Conservation (phyloP, 2,888 invertebrate genomes). For the Timandra comae region DNA sequence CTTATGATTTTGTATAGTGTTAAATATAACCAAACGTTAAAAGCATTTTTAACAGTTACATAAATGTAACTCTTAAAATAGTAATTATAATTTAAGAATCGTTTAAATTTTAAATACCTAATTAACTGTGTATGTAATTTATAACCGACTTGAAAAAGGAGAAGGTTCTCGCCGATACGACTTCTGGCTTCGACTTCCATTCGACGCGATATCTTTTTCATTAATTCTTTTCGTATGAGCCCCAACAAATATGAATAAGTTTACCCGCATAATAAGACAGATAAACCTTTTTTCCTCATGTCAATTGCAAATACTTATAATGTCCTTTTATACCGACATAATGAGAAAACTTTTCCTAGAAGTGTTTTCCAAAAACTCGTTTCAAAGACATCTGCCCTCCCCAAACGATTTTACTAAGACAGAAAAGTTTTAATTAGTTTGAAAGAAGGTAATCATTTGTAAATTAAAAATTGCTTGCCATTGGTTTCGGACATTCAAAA, state of each 20-base stretch:
- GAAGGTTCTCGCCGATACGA: background rate
- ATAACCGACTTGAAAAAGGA: background rate
- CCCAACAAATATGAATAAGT: background rate
- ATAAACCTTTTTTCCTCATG: background rate
- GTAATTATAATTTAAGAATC: too few relatives aligned
- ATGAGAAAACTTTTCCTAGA: conserved; percentile 18
- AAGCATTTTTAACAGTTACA: too few relatives aligned
- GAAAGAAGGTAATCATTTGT: conserved; percentile 4
- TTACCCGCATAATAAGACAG: background rate
- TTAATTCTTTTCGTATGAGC: background rate
- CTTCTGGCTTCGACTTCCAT: too few relatives aligned
- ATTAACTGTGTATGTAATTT: too few relatives aligned
- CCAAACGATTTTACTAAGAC: conserved; percentile 9
- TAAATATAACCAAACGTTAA: too few relatives aligned
- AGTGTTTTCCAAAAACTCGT: conserved; percentile 14
- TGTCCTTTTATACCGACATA: conserved; percentile 11
- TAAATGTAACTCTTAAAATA: too few relatives aligned
- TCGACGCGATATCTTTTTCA: too few relatives aligned
- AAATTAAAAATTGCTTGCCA: too few relatives aligned
- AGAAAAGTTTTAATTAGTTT: conserved; percentile 18
- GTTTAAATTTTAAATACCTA: too few relatives aligned
- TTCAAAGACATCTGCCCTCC: conserved; percentile 15
- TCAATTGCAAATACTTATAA: conserved; percentile 6
- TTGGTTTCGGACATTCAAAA: too few relatives aligned
- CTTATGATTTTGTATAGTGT: too few relatives aligned